phyloP scores from a whole-genome alignment of 1,140 invertebrate species.

The Pollicipes pollicipes region DNA sequence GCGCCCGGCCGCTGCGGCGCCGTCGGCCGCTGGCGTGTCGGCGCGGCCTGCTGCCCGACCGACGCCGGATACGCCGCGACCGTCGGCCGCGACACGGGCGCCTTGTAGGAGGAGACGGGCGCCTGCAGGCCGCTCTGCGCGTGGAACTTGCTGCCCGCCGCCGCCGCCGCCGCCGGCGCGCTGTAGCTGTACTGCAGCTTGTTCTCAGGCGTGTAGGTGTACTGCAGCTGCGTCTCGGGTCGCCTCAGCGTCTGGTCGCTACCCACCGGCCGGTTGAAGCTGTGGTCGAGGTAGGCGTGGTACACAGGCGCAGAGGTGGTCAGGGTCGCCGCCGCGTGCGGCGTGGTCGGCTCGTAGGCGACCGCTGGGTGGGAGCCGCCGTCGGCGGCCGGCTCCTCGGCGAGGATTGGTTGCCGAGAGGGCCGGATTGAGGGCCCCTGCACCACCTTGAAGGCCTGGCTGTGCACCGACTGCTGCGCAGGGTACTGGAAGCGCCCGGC shows the following conservation, averaged over 20 bases:
- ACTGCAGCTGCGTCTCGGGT: not conserved
- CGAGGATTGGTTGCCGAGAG: too few relatives aligned
- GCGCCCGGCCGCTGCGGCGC: too few relatives aligned
- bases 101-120: not conserved
- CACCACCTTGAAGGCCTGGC: not conserved
- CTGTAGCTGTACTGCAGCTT: not conserved
- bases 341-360: not conserved
- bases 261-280: not conserved
- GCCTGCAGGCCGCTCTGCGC: not conserved
- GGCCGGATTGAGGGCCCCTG: too few relatives aligned
- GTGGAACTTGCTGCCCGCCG: too few relatives aligned
- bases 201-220: not conserved
- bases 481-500: not conserved
- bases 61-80: too few relatives aligned
- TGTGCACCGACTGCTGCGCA: not conserved
- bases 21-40: not conserved
- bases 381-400: too few relatives aligned
- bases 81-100: too few relatives aligned
- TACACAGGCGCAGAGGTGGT: not conserved
- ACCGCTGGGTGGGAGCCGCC: too few relatives aligned
- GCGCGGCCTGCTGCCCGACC: too few relatives aligned
- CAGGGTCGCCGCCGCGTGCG: not conserved
- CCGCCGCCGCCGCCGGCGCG: too few relatives aligned
- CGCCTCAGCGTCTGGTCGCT: too few relatives aligned
- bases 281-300: not conserved